Evolutionary conservation across 2,797 vertebrate genomes (phyloP), one percentile per base, ranked within the genome.

Genomic region (Myripristis jacobus): DNA sequence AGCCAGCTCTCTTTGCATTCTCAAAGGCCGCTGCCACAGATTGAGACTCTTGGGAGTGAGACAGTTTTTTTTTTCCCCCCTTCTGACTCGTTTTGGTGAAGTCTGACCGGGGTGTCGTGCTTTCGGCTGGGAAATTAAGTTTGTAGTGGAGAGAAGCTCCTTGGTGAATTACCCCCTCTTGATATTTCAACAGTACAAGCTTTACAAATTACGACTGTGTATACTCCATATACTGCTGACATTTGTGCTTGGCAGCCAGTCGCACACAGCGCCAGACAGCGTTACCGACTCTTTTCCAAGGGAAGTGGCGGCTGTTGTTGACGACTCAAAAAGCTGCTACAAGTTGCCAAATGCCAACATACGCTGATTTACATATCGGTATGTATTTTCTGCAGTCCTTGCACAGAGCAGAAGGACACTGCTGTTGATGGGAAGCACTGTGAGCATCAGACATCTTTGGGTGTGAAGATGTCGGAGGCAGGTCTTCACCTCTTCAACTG

Each of bases 291-390:
- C 10, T 36, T 36, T 12, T 36, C 18, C 6, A 15, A 4, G 67
- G 36, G 24, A 58, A 65, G 46, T 38, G 73, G 50, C 75, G 25
- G 61, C 36, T 72, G 77, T 86, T 81, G 73, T 75, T 52, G 38
- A 60, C 75, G 27, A 50, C 79, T 63, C 24, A 1, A 36, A 60
- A 43, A 71, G 58, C 46, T 16, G 46, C 16, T 50, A 69, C 54
- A 66, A 70, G 73, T 66, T 44, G 48, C 36, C 53, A 47, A 29
- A 51, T 73, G 73, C 84, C 34, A 21, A 72, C 43, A 51, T 18
- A 22, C 5, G 15, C 56, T 69, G 1, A 84, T 90, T 90, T 84
- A 44, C 83, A 87, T 81, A 64, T 86, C 72, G 87, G 84, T 86
- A 43, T 16, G 38, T 16, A 29, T 84, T 70, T 36, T 74, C 64